Conservation (phyloP, 53 echinoderm and acorn worm species). For the Patiria pectinifera region DNA sequence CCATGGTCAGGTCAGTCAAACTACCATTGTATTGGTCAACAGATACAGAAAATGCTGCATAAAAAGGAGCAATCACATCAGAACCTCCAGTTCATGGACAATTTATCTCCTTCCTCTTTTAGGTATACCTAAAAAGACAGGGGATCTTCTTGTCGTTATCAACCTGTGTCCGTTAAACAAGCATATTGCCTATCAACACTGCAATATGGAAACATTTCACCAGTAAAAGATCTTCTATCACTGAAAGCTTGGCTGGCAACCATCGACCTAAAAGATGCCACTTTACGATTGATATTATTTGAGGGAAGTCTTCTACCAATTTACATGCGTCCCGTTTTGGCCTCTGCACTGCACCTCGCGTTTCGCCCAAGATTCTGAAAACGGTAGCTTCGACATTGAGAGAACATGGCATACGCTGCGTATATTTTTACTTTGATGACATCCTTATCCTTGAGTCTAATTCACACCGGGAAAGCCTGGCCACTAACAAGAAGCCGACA, state of each 20-base stretch:
- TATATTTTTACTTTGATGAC: no score
- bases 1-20: no score
- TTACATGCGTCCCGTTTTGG: neutral
- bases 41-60: no score
- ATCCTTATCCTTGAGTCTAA: constrained; percentile 2
- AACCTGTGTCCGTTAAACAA: neutral
- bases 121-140: neutral
- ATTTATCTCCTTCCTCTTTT: neutral
- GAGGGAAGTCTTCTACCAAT: neutral
- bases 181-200: constrained; percentile 9
- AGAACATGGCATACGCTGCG: constrained; percentile 8
- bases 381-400: constrained; percentile 3
- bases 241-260: neutral
- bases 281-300: neutral
- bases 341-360: constrained; percentile 2
- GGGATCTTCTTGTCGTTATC: constrained; percentile 5
- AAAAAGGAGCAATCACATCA: no score
- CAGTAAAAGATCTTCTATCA: no score
- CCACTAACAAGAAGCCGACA: neutral
- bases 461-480: neutral
- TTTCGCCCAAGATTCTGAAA: constrained; percentile 8
- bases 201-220: constrained; percentile 8
- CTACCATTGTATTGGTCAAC: no score
- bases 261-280: neutral
- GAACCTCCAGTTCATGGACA: no score